phyloP scores from a whole-genome alignment of 1,140 invertebrate species.

The Cotesia chilonis region DNA sequence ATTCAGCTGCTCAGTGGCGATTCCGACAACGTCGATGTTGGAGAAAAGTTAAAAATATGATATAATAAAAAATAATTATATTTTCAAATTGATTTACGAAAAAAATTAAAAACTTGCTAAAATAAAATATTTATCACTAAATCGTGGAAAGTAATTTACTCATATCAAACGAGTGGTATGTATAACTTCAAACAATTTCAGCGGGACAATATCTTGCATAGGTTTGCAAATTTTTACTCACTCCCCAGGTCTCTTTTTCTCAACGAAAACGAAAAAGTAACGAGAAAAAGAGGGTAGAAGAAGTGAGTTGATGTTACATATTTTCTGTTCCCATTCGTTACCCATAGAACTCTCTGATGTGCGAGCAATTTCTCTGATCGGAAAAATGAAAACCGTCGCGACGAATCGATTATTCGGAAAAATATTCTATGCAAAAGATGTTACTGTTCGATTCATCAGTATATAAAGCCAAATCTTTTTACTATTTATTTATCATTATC shows the following conservation, averaged over 20 bases:
- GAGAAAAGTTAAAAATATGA: no score
- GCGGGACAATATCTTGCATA: slow-evolving; percentile 35
- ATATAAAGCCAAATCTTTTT: not conserved
- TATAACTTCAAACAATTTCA: slow-evolving; percentile 33
- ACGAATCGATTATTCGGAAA: not conserved
- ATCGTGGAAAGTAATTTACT: not conserved
- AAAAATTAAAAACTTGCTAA: no score
- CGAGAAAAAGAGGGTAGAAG: no score
- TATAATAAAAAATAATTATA: no score
- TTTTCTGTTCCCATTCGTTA: not conserved
- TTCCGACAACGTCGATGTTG: no score
- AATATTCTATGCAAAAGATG: slow-evolving; percentile 1
- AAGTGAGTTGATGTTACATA: not conserved
- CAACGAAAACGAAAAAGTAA: no score
- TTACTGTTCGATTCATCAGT: not conserved
- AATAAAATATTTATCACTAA: no score
- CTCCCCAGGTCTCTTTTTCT: not conserved
- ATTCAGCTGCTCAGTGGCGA: no score
- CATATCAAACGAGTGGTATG: not conserved
- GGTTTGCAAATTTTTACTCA: slow-evolving; percentile 32
- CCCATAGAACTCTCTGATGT: not conserved
- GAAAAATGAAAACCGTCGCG: not conserved
- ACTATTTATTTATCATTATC: not conserved
- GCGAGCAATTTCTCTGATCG: not conserved
- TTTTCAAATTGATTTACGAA: no score